Conservation (phyloP, 1,140 invertebrate species). For the Frieseomelitta varia region DNA sequence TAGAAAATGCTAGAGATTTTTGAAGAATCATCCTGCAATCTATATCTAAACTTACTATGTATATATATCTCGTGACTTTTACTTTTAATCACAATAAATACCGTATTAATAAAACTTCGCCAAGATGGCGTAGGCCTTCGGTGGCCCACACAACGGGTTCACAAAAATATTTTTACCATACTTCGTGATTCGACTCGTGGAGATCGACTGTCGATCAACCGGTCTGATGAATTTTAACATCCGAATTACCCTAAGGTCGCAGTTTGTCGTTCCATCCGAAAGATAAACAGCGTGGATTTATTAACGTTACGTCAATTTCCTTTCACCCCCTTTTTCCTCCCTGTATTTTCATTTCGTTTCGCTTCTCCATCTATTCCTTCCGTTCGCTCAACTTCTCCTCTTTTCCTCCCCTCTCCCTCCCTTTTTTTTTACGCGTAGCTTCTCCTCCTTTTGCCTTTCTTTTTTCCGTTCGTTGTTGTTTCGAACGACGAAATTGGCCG, state of each 20-base stretch:
- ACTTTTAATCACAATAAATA: too few species aligned
- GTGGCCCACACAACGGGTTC: too few species aligned
- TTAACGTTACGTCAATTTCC: slow-evolving; percentile 41
- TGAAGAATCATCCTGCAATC: too few species aligned
- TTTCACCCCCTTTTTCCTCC: not conserved
- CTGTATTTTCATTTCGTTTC: not conserved
- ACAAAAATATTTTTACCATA: too few species aligned
- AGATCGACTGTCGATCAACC: not conserved
- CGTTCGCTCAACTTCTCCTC: not conserved
- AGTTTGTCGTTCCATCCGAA: slow-evolving; percentile 25
- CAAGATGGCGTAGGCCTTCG: too few species aligned
- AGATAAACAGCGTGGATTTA: slow-evolving; percentile 47
- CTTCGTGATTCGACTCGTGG: too few species aligned
- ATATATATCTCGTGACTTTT: too few species aligned
- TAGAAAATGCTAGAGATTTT: too few species aligned
- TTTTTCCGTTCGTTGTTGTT: slow-evolving; percentile 17
- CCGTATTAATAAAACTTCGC: too few species aligned
- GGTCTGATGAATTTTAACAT: slow-evolving; percentile 30
- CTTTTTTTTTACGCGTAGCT: not conserved
- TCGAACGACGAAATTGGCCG: slow-evolving; percentile 26
- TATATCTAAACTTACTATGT: too few species aligned
- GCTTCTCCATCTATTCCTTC: not conserved
- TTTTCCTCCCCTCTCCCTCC: not conserved
- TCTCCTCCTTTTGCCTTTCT: not conserved
- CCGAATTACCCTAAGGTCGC: slow-evolving; percentile 24